Percentiles rank a stretch among this genome's conserved stretches.
Conservation (phyloP, 2,797 vertebrate species). For the Onychomys arenicola region DNA sequence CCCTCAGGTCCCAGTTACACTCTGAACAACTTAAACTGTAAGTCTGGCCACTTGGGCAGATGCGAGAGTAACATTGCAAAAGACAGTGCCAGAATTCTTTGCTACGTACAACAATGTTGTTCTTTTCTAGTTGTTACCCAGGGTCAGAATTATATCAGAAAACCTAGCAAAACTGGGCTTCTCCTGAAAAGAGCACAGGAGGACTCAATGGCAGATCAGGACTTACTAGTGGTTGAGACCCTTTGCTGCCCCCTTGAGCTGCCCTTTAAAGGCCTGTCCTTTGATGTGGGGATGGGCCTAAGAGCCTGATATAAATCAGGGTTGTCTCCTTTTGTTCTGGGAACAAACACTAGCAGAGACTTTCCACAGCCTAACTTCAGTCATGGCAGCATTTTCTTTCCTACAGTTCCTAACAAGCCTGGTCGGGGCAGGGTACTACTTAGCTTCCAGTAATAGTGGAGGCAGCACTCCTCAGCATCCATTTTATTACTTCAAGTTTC, state of each 20-base stretch:
- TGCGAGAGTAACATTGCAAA: neutral
- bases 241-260: neutral
- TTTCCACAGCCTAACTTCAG: neutral
- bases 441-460: neutral
- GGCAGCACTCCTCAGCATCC: neutral
- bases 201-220: neutral
- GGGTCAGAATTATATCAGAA: neutral
- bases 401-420: neutral
- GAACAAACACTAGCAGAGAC: neutral
- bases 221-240: neutral
- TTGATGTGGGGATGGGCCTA: neutral
- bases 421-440: neutral
- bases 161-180: neutral
- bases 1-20: neutral
- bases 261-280: neutral
- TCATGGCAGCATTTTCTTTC: neutral
- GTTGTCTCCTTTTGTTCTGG: neutral
- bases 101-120: neutral
- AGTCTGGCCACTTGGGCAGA: neutral
- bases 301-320: neutral
- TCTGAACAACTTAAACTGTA: neutral
- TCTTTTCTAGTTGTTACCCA: neutral
- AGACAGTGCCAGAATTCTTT: neutral
- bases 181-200: neutral
- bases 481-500: neutral